Evolutionary conservation across 1,140 invertebrate genomes (phyloP).

Genomic region (Drosophila arizonae): DNA sequence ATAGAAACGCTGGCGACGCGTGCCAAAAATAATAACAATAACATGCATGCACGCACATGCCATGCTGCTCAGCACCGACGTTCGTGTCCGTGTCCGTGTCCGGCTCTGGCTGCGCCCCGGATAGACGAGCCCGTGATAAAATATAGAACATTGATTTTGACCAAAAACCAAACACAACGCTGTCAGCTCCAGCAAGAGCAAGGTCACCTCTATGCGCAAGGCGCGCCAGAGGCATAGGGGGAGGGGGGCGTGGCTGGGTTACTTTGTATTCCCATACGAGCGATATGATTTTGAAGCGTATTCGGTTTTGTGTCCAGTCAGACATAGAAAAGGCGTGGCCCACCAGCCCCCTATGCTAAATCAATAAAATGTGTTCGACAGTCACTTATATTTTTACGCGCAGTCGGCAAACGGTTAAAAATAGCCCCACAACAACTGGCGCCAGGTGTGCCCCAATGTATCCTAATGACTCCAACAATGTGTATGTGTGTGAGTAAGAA

Average conservation of each 20-base stretch:
- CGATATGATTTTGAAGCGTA: neutral
- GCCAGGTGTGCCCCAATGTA: slow-evolving; percentile 56
- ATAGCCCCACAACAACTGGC: slow-evolving; percentile 37
- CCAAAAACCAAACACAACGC: slow-evolving; percentile 25
- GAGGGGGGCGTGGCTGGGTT: neutral
- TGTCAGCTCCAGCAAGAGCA: slow-evolving; percentile 15
- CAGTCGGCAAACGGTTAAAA: slow-evolving; percentile 58
- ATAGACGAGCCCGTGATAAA: slow-evolving; percentile 36
- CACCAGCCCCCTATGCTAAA: slow-evolving; percentile 40
- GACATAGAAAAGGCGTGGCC: slow-evolving; percentile 36
- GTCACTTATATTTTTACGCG: slow-evolving; percentile 67
- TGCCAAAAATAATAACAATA: slow-evolving; percentile 79
- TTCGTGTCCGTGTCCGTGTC: neutral
- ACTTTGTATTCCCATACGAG: neutral
- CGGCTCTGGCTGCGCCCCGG: neutral
- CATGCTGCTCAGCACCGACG: neutral
- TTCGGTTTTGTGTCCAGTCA: slow-evolving; percentile 20
- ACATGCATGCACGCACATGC: slow-evolving; percentile 42
- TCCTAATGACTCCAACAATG: slow-evolving; percentile 19
- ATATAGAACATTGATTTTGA: slow-evolving; percentile 76
- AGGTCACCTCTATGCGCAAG: slow-evolving; percentile 18
- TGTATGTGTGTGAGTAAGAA: neutral
- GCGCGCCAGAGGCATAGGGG: neutral
- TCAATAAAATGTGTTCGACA: slow-evolving; percentile 65
- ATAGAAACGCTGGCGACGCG: slow-evolving; percentile 67